These are phyloP conservation scores for Labeo rohita DNA, from an alignment of 2,113 vertebrate species.

Conservation along the genomic window DNA sequence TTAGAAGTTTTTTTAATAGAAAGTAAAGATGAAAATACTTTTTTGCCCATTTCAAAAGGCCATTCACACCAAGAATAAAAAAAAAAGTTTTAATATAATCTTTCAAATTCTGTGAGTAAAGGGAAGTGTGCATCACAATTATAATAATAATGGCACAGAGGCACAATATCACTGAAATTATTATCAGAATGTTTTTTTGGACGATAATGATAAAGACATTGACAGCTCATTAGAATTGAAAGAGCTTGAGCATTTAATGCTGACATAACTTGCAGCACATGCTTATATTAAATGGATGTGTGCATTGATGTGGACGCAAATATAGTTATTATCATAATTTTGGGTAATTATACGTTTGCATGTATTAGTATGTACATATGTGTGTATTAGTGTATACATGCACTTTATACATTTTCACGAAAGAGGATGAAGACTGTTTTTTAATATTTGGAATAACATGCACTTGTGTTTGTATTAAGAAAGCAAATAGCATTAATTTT, in stretches of 20 bases:
- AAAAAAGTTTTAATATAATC: not conserved
- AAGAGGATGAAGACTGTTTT: too few species aligned
- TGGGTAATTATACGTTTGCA: too few species aligned
- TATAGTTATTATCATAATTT: too few species aligned
- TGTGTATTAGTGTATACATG: too few species aligned
- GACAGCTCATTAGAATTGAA: not conserved
- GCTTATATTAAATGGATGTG: not conserved
- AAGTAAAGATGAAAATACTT: not conserved
- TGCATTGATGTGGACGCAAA: not conserved
- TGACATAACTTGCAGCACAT: not conserved
- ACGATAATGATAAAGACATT: not conserved
- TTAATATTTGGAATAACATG: not conserved
- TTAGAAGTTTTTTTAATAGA: not conserved
- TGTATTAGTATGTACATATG: too few species aligned
- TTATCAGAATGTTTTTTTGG: not conserved
- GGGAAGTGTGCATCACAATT: not conserved
- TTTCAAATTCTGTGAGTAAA: not conserved
- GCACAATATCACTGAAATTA: not conserved
- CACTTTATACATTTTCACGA: too few species aligned
- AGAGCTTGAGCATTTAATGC: not conserved
- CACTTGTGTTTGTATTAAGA: not conserved
- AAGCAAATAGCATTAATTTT: not conserved
- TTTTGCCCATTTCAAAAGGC: not conserved
- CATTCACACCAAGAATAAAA: not conserved
- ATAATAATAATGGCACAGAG: not conserved